phyloP scores from a whole-genome alignment of 2,113 vertebrate genomes.

The Hippocampus barbouri region DNA sequence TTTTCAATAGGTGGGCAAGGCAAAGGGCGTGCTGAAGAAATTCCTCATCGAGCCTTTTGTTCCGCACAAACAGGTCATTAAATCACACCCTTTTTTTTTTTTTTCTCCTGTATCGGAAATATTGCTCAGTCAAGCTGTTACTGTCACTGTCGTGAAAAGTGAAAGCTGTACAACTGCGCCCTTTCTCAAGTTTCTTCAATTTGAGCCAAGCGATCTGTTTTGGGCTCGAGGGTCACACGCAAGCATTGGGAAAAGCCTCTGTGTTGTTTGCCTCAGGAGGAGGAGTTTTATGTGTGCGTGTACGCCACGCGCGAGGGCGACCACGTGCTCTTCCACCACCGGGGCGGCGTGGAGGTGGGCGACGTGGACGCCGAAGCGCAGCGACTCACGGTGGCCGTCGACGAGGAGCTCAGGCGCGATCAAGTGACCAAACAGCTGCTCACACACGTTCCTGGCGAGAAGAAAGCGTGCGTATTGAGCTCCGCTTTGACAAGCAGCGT shows the following conservation, averaged over 20 bases:
- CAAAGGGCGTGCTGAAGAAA: slow-evolving; percentile 88
- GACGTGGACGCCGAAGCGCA: slow-evolving; percentile 92
- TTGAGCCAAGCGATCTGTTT: no score
- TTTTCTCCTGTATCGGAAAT: no score
- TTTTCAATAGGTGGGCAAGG: slow-evolving; percentile 83
- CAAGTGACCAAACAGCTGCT: slow-evolving; percentile 81
- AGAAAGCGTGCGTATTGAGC: slow-evolving; percentile 77
- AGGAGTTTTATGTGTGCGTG: slow-evolving; percentile 94
- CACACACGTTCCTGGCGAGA: slow-evolving; percentile 72
- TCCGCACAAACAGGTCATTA: slow-evolving; percentile 84
- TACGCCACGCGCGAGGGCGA: slow-evolving; percentile 91
- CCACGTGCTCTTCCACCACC: slow-evolving; percentile 88
- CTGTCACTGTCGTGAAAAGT: no score
- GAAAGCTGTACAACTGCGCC: no score
- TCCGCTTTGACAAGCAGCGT: neutral
- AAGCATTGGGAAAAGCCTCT: neutral
- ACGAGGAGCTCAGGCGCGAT: slow-evolving; percentile 76
- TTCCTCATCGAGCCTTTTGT: slow-evolving; percentile 97
- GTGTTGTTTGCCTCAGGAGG: slow-evolving; percentile 70
- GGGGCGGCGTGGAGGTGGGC: slow-evolving; percentile 91
- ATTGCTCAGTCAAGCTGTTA: no score
- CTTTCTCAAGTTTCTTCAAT: no score
- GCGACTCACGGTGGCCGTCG: slow-evolving; percentile 82
- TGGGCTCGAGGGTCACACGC: no score
- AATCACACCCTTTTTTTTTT: neutral